A percentile compares a stretch with the other conserved stretches of the same genome.
Evolutionary conservation across 2,888 invertebrate species (phyloP).

Genomic region (Drosophila nr. perissopoda): DNA sequence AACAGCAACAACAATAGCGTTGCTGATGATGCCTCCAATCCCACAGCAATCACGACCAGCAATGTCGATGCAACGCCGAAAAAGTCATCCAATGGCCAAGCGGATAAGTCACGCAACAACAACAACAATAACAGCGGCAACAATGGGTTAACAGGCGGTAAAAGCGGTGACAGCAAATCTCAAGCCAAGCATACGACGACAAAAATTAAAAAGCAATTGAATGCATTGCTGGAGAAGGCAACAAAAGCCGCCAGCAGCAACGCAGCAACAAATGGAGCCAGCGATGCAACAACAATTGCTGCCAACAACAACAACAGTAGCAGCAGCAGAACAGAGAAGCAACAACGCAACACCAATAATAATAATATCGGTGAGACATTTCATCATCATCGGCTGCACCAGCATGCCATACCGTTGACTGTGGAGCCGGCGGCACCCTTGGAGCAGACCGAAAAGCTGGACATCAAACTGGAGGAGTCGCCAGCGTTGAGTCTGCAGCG

Average conservation of each 20-base stretch:
- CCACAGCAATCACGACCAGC: slow-evolving; percentile 29
- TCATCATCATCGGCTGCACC: slow-evolving; percentile 73
- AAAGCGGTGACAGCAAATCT: slow-evolving; percentile 67
- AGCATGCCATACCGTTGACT: slow-evolving; percentile 80
- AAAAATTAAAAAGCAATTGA: slow-evolving; percentile 84
- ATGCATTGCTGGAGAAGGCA: slow-evolving; percentile 79
- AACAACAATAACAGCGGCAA: slow-evolving; percentile 45
- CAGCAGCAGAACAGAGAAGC: slow-evolving; percentile 45
- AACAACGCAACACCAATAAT: slow-evolving; percentile 50
- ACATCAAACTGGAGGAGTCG: slow-evolving; percentile 82
- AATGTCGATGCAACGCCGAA: slow-evolving; percentile 41
- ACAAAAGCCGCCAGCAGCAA: slow-evolving; percentile 58
- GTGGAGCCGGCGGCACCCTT: slow-evolving; percentile 82
- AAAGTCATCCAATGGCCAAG: slow-evolving; percentile 53
- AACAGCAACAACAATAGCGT: slow-evolving; percentile 32
- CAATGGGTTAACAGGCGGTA: slow-evolving; percentile 37
- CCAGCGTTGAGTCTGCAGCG: slow-evolving; percentile 75
- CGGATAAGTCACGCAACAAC: slow-evolving; percentile 50
- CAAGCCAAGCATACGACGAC: slow-evolving; percentile 81
- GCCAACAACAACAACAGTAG: slow-evolving; percentile 21
- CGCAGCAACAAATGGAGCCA: slow-evolving; percentile 42
- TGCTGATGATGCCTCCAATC: slow-evolving; percentile 29
- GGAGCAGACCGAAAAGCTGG: slow-evolving; percentile 82
- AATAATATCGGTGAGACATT: slow-evolving; percentile 44
- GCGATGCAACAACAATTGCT: slow-evolving; percentile 12